These are phyloP conservation scores for Ganaspis sp. DNA, from an alignment of 1,140 invertebrate genomes.

Conservation along the genomic window DNA sequence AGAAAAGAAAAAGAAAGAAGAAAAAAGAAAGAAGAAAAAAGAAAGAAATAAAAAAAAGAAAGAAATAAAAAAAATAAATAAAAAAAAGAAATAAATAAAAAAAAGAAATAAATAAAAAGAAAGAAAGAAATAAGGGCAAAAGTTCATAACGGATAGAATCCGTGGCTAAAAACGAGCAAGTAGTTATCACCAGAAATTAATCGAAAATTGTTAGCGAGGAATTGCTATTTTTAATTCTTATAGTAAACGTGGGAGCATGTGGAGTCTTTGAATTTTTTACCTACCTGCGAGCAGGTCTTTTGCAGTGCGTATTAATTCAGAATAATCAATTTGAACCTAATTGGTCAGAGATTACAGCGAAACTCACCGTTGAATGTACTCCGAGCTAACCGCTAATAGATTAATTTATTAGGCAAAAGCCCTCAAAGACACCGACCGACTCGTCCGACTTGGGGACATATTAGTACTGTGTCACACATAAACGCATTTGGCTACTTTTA, in stretches of 20 bases:
- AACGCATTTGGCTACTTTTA: constrained; percentile 33
- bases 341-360: constrained; percentile 68
- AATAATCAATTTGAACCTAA: constrained; percentile 74
- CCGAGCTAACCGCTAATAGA: constrained; percentile 69
- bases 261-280: constrained; percentile 23
- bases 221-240: neutral
- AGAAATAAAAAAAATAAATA: too few species aligned
- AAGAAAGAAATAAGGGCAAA: too few species aligned
- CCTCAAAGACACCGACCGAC: constrained; percentile 70
- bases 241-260: neutral
- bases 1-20: too few species aligned
- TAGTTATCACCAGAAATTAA: neutral
- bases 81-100: too few species aligned
- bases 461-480: constrained; percentile 69
- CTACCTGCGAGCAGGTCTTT: constrained; percentile 49
- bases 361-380: constrained; percentile 52
- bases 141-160: too few species aligned
- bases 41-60: too few species aligned
- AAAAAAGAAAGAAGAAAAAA: too few species aligned
- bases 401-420: constrained; percentile 74
- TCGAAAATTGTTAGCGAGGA: neutral
- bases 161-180: too few species aligned
- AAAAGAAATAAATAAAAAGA: too few species aligned
- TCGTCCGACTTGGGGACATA: constrained; percentile 61
- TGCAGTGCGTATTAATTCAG: constrained; percentile 62